Percentiles rank a stretch among this genome's conserved stretches.
These are phyloP conservation scores for Lepus oiostolus DNA, from an alignment of 2,797 vertebrate genomes.

Conservation along the genomic window DNA sequence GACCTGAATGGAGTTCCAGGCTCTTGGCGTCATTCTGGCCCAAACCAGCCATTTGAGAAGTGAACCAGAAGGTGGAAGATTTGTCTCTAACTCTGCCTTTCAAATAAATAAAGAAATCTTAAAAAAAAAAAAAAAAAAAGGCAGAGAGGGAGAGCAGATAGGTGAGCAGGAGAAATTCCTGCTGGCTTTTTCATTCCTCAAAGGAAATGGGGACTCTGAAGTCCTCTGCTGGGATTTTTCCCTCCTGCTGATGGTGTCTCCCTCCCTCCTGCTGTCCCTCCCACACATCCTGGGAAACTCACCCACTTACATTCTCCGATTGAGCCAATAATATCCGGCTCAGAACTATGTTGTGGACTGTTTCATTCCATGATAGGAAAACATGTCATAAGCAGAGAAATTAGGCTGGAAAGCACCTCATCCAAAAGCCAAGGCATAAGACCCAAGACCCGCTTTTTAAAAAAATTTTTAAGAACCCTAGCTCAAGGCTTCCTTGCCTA, in stretches of 20 bases:
- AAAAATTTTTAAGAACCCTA: too few relatives aligned
- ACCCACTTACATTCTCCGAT: background rate
- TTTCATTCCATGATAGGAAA: constrained; percentile 46
- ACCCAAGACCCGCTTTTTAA: background rate
- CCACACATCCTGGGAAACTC: background rate
- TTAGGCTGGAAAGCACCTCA: constrained; percentile 22
- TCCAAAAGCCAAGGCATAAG: background rate
- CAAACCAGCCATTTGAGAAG: too few relatives aligned
- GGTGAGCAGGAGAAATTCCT: background rate
- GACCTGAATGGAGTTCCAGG: too few relatives aligned
- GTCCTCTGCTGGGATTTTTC: constrained; percentile 3
- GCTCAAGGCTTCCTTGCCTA: too few relatives aligned
- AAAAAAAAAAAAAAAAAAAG: background rate
- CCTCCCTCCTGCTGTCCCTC: background rate
- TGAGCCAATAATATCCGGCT: background rate
- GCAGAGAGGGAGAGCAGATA: too few relatives aligned
- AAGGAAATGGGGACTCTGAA: constrained; percentile 5
- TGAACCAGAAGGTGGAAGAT: too few relatives aligned
- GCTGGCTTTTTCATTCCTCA: background rate
- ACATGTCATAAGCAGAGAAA: constrained; percentile 46
- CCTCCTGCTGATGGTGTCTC: background rate
- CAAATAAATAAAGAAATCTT: too few relatives aligned
- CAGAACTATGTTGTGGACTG: background rate
- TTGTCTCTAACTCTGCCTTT: too few relatives aligned
- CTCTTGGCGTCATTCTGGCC: too few relatives aligned